A percentile compares a stretch with the other conserved stretches of the same genome.
Conservation (phyloP, 2,888 invertebrate genomes). For the Ophonus ardosiacus region DNA sequence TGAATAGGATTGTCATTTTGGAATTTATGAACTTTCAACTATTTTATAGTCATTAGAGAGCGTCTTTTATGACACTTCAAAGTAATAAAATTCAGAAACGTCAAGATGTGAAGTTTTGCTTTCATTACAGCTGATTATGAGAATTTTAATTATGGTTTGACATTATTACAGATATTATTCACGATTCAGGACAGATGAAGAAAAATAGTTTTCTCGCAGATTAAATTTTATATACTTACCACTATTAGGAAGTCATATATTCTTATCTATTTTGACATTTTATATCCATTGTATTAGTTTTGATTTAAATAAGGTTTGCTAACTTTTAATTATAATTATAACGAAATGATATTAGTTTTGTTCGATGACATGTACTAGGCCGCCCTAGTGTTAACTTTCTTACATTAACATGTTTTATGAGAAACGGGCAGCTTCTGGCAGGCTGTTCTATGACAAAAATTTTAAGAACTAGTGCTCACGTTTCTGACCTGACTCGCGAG, state of each 20-base stretch:
- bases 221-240: neutral
- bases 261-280: neutral
- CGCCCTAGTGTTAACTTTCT: no score
- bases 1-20: constrained; percentile 2
- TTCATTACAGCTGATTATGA: neutral
- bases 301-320: neutral
- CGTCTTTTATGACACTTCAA: neutral
- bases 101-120: neutral
- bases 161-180: neutral
- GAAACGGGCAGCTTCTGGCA: no score
- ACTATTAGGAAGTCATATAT: neutral
- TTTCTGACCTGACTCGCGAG: no score
- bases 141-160: neutral
- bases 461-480: no score
- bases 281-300: neutral
- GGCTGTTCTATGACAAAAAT: no score
- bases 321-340: no score
- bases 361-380: no score
- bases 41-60: neutral
- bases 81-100: neutral
- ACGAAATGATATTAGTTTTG: no score
- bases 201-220: neutral
- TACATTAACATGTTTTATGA: no score
- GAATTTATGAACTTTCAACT: neutral
- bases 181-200: neutral